Evolutionary conservation across 2,888 invertebrate species (phyloP).

Genomic region (Lissonota sp.): DNA sequence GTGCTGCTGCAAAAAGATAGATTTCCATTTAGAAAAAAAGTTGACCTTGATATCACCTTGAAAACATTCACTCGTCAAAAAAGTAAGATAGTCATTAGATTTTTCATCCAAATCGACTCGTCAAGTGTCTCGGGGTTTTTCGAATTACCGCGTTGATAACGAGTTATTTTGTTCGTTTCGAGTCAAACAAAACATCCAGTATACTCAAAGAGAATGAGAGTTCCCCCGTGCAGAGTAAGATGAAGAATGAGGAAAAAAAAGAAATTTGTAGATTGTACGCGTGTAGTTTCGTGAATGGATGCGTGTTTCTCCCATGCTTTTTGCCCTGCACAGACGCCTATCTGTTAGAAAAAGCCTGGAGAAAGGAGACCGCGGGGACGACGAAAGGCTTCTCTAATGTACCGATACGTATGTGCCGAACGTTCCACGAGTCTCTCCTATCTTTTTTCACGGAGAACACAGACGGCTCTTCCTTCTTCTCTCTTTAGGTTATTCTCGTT

Average conservation of each 20-base stretch:
- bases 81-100: too few species aligned
- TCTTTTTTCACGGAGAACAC: slow-evolving; percentile 54
- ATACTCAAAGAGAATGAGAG: slow-evolving; percentile 7
- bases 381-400: slow-evolving; percentile 79
- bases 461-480: slow-evolving; percentile 17
- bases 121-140: too few species aligned
- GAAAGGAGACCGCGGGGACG: slow-evolving; percentile 71
- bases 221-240: slow-evolving; percentile 1
- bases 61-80: too few species aligned
- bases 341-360: slow-evolving; percentile 35
- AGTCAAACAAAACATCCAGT: too few species aligned
- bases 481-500: slow-evolving; percentile 13
- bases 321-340: slow-evolving; percentile 23
- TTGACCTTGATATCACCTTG: too few species aligned
- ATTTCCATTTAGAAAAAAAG: too few species aligned
- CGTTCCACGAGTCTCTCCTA: slow-evolving; percentile 73
- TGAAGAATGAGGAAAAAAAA: slow-evolving; percentile 24
- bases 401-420: slow-evolving; percentile 82
- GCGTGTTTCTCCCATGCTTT: slow-evolving; percentile 55
- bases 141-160: too few species aligned
- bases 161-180: too few species aligned
- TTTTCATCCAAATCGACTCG: too few species aligned
- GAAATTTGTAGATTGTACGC: slow-evolving; percentile 55
- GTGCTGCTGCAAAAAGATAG: too few species aligned
- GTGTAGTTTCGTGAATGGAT: slow-evolving; percentile 41